Evolutionary conservation across 2,113 vertebrate genomes (phyloP).

Genomic region (Ursus arctos): DNA sequence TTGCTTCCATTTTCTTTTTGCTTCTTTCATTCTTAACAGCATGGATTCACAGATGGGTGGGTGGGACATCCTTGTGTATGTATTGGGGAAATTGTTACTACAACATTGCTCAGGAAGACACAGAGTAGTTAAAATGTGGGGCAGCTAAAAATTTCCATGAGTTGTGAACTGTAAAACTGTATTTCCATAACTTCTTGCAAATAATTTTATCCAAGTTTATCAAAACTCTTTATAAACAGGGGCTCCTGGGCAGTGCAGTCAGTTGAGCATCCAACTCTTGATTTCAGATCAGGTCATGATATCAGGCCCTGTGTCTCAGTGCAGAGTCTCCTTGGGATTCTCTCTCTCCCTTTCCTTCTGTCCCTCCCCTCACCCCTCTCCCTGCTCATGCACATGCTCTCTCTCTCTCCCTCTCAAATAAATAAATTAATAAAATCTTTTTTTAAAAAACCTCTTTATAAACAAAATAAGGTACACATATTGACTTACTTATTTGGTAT

Average conservation of each 20-base stretch:
- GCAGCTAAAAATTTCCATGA: neutral
- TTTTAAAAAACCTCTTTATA: neutral
- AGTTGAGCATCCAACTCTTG: neutral
- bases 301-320: neutral
- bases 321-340: neutral
- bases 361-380: neutral
- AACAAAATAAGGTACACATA: neutral
- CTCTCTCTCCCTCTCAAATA: neutral
- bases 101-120: neutral
- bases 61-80: neutral
- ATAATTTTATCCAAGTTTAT: neutral
- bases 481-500: neutral
- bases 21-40: neutral
- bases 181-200: neutral
- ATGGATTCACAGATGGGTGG: too few species aligned
- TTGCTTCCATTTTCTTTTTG: neutral
- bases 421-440: neutral
- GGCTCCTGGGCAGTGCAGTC: neutral
- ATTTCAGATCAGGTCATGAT: neutral
- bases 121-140: neutral
- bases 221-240: neutral
- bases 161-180: neutral
- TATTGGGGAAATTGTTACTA: neutral
- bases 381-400: neutral
- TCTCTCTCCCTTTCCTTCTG: neutral